A percentile compares a stretch with the other conserved stretches of the same genome.
Evolutionary conservation across 2,888 invertebrate genomes (phyloP).

Genomic region (Sinopyrophorus schimmeli): DNA sequence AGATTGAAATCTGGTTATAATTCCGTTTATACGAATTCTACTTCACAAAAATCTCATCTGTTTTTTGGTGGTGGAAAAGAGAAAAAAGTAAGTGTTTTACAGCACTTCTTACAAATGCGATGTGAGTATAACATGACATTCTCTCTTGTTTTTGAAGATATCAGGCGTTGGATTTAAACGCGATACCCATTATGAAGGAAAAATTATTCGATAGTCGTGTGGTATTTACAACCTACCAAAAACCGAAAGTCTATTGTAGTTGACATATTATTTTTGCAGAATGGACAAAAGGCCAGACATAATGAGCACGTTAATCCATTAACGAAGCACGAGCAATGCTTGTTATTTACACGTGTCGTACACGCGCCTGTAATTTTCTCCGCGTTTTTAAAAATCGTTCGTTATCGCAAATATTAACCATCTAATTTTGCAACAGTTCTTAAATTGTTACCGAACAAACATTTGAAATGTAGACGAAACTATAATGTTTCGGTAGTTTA

Average conservation of each 20-base stretch:
- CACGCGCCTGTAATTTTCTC: constrained; percentile 27
- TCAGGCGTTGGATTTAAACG: constrained; percentile 44
- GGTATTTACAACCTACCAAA: constrained; percentile 1
- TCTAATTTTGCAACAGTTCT: too few relatives aligned
- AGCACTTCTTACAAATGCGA: constrained; percentile 23
- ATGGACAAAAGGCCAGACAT: constrained; percentile 9
- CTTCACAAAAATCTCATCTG: constrained; percentile 11
- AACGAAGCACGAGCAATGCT: constrained; percentile 29
- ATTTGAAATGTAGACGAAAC: too few relatives aligned
- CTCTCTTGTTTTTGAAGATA: constrained; percentile 46
- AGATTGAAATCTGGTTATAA: constrained; percentile 45
- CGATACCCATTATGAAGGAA: constrained; percentile 42
- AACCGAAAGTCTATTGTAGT: too few relatives aligned
- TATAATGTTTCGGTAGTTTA: constrained; percentile 6
- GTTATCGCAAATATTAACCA: not conserved
- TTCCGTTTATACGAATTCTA: constrained; percentile 16
- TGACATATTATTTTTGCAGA: too few relatives aligned
- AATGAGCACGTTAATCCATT: constrained; percentile 29
- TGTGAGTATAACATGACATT: constrained; percentile 50
- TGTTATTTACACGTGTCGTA: constrained; percentile 27
- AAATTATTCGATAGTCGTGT: constrained; percentile 23
- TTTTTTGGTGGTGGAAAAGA: constrained; percentile 8
- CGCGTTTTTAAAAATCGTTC: not conserved
- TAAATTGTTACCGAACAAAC: too few relatives aligned
- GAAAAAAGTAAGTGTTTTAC: constrained; percentile 15